Percentiles rank a stretch among this genome's conserved stretches.
These are phyloP conservation scores for Papilio dardanus DNA, from an alignment of 1,140 invertebrate species.

Conservation along the genomic window DNA sequence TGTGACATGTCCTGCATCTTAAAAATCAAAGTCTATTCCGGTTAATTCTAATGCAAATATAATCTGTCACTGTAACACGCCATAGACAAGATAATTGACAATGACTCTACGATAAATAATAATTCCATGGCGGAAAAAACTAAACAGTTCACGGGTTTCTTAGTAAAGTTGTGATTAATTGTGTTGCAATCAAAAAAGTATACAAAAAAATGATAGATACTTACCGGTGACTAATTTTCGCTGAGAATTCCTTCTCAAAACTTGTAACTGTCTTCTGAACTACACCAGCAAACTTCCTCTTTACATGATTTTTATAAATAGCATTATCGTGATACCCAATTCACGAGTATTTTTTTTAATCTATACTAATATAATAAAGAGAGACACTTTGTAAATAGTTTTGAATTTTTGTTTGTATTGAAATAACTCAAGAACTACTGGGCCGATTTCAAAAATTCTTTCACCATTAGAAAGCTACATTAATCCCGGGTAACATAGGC, in stretches of 20 bases:
- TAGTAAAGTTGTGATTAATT: slow-evolving; percentile 31
- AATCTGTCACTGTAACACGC: slow-evolving; percentile 22
- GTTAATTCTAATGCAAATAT: slow-evolving; percentile 18
- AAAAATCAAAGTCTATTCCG: background rate
- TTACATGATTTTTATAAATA: background rate
- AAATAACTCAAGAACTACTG: too few relatives aligned
- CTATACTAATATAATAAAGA: too few relatives aligned
- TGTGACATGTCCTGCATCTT: background rate
- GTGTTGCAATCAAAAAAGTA: slow-evolving; percentile 13
- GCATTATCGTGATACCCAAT: too few relatives aligned
- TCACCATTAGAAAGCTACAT: too few relatives aligned
- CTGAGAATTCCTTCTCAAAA: background rate
- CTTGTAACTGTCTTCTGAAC: background rate
- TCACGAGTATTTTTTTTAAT: too few relatives aligned
- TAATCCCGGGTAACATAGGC: too few relatives aligned
- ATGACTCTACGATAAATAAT: slow-evolving; percentile 21
- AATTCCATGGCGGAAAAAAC: slow-evolving; percentile 5
- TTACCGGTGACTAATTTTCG: background rate
- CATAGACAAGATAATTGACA: slow-evolving; percentile 33
- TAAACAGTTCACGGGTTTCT: background rate
- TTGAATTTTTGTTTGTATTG: too few relatives aligned
- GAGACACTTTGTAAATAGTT: too few relatives aligned
- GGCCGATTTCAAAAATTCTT: too few relatives aligned
- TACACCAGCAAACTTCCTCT: background rate
- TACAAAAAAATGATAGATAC: background rate